Conservation (phyloP, 2,888 invertebrate species). For the Drosophila leonis region DNA sequence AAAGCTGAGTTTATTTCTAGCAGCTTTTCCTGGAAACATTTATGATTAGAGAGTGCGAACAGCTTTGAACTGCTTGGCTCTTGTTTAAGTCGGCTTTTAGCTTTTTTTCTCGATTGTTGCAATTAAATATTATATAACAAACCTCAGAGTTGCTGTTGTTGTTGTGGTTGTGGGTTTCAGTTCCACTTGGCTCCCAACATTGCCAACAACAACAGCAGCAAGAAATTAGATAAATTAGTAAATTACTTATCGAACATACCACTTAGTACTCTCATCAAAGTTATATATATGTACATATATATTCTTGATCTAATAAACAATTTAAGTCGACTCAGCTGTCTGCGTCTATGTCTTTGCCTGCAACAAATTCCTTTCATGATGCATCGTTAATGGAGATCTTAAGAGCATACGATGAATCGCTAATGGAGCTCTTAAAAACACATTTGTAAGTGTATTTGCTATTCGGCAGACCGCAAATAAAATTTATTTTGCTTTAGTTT, state of each 20-base stretch:
- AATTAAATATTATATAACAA: conserved; percentile 43
- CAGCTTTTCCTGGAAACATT: conserved; percentile 2
- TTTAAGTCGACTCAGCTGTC: not conserved
- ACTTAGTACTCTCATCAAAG: not conserved
- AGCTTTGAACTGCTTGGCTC: conserved; percentile 21
- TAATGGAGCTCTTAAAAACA: not conserved
- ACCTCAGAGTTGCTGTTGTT: conserved; percentile 19
- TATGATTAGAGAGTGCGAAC: not conserved
- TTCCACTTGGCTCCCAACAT: conserved; percentile 19
- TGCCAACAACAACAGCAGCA: conserved; percentile 17
- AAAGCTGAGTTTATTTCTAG: conserved; percentile 3
- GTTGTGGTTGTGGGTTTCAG: conserved; percentile 1
- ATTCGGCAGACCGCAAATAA: not conserved
- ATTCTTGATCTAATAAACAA: not conserved
- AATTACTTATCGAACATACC: not conserved
- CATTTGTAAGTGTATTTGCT: not conserved
- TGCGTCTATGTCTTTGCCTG: not conserved
- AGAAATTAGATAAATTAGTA: conserved; percentile 5
- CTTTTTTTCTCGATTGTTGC: conserved; percentile 6
- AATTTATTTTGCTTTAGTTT: not conserved
- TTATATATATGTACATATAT: not conserved
- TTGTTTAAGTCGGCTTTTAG: conserved; percentile 45
- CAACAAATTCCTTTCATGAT: not conserved
- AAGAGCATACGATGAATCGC: not conserved
- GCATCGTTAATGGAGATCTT: not conserved